Evolutionary conservation across 2,797 vertebrate species (phyloP).

Genomic region (Ambastaia sidthimunki): DNA sequence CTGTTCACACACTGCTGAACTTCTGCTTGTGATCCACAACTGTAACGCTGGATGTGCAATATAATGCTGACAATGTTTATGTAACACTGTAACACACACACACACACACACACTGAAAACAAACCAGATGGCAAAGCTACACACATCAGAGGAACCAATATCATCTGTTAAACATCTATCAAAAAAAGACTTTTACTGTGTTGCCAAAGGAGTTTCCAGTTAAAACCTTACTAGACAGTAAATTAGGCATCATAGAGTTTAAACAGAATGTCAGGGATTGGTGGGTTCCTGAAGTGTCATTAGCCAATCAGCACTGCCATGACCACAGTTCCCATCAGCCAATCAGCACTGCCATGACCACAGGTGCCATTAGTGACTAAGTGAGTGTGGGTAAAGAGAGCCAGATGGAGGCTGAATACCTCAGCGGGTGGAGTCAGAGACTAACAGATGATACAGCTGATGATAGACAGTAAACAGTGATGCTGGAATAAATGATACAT

Average conservation of each 20-base stretch:
- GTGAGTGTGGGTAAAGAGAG: background rate
- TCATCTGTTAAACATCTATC: conserved; percentile 18
- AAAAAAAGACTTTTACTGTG: conserved; percentile 18
- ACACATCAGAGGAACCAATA: conserved; percentile 17
- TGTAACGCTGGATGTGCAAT: too few species aligned
- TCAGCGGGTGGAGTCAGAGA: background rate
- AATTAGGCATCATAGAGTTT: background rate
- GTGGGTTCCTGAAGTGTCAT: too few species aligned
- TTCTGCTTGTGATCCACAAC: conserved; percentile 17
- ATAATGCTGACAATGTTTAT: background rate
- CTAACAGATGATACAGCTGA: too few species aligned
- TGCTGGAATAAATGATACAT: background rate
- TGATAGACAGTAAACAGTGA: background rate
- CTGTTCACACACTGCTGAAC: background rate
- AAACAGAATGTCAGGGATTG: background rate
- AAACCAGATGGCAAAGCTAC: conserved; percentile 30
- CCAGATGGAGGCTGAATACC: background rate
- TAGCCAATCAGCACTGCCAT: background rate
- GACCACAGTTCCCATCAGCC: too few species aligned
- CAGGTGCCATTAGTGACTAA: background rate
- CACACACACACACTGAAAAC: conserved; percentile 29
- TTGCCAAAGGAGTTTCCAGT: conserved; percentile 1
- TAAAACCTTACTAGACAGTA: background rate
- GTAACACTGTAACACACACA: too few species aligned
- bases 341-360: background rate